Evolutionary conservation across 2,797 vertebrate species (phyloP).

Genomic region (Parauchenoglanis punctatus): DNA sequence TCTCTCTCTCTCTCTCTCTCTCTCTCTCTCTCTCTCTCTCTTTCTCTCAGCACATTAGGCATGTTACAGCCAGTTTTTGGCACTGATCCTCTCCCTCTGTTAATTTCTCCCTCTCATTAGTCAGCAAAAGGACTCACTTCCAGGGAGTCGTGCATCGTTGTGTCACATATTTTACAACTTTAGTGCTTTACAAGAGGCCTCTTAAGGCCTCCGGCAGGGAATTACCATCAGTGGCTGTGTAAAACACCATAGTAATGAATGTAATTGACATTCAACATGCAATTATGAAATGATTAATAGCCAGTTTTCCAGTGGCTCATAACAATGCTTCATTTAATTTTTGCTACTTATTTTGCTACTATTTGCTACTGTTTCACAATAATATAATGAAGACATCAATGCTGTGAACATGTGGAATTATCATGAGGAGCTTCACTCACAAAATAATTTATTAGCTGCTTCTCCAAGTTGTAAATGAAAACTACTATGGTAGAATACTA

Average conservation of each 20-base stretch:
- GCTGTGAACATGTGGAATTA: neutral
- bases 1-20: conserved; percentile 31
- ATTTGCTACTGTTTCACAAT: neutral
- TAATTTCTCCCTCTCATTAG: conserved; percentile 56
- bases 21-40: conserved; percentile 36
- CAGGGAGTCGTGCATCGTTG: conserved; percentile 28
- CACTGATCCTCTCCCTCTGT: conserved; percentile 43
- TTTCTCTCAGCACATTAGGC: conserved; percentile 44
- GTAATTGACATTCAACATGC: conserved; percentile 22
- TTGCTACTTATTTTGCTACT: neutral
- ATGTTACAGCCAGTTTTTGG: conserved; percentile 43
- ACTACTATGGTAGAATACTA: neutral
- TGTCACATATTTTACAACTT: conserved; percentile 31
- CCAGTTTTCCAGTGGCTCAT: neutral
- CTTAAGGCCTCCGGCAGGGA: conserved; percentile 27
- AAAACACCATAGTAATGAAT: conserved; percentile 29
- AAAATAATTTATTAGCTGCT: neutral
- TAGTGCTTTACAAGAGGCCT: conserved; percentile 14
- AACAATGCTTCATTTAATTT: neutral
- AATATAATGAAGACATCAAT: neutral
- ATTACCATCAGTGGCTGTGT: conserved; percentile 31
- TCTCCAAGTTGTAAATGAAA: neutral
- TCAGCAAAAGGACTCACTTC: conserved; percentile 44
- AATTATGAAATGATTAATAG: conserved; percentile 4
- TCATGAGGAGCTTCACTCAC: neutral